A percentile compares a stretch with the other conserved stretches of the same genome.
Conservation (phyloP, 2,113 vertebrate genomes). For the Otis tarda region DNA sequence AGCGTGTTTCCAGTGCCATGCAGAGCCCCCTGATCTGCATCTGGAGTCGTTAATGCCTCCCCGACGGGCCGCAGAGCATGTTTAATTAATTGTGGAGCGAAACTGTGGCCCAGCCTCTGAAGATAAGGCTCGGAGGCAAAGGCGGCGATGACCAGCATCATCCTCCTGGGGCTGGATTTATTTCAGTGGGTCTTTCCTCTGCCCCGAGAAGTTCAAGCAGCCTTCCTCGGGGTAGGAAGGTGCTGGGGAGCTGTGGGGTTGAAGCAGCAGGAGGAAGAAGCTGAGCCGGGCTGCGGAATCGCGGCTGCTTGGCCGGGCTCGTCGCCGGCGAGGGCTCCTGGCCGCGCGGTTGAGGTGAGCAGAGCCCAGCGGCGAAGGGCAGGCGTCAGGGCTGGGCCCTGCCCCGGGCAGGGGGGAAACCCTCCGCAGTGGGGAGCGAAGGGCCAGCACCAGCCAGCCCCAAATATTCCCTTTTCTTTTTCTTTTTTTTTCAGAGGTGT, state of each 20-base stretch:
- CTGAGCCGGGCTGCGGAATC: neutral
- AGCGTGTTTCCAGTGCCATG: constrained; percentile 35
- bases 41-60: constrained; percentile 55
- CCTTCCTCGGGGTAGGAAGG: neutral
- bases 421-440: neutral
- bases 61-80: constrained; percentile 25
- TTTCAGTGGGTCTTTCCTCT: neutral
- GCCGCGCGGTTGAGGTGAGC: neutral
- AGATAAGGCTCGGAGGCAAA: neutral
- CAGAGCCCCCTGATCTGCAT: constrained; percentile 18
- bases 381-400: neutral
- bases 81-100: constrained; percentile 40
- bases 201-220: neutral
- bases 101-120: neutral
- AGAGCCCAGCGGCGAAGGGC: fast-evolving
- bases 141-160: neutral
- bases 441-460: neutral
- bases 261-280: neutral
- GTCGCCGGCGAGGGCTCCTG: fast-evolving
- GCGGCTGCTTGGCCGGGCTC: neutral
- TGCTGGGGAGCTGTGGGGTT: fast-evolving
- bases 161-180: neutral
- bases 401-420: neutral
- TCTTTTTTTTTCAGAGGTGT: neutral
- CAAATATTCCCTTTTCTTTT: fast-evolving